Conservation (phyloP, 2,113 vertebrate species). For the Mohoua ochrocephala region DNA sequence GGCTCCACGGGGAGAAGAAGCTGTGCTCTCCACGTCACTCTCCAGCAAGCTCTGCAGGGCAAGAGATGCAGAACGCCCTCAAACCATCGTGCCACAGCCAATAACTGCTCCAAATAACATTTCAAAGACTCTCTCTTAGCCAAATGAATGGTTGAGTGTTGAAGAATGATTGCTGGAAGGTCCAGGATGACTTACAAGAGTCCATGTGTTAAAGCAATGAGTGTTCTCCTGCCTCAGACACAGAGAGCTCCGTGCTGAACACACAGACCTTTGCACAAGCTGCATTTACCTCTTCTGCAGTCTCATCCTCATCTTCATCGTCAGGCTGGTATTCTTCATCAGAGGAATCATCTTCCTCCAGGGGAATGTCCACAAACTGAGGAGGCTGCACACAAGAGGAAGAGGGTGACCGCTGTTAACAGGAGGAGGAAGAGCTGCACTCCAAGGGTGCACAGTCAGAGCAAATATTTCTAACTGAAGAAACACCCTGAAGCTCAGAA, state of each 20-base stretch:
- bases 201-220: background rate
- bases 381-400: slow-evolving; percentile 72
- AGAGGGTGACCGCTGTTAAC: background rate
- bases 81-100: background rate
- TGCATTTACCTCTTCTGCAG: slow-evolving; percentile 83
- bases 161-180: background rate
- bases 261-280: background rate
- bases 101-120: background rate
- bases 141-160: accelerated
- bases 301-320: slow-evolving; percentile 93
- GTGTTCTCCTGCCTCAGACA: background rate
- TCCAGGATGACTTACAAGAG: accelerated
- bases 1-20: slow-evolving; percentile 81
- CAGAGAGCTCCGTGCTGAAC: background rate
- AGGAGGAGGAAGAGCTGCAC: background rate
- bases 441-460: background rate
- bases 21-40: slow-evolving; percentile 88
- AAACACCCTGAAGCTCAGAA: background rate
- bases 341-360: slow-evolving; percentile 93
- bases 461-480: background rate
- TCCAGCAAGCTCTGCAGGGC: slow-evolving; percentile 82
- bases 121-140: background rate
- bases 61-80: background rate
- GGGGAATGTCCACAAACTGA: slow-evolving; percentile 94
- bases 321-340: slow-evolving; percentile 96